phyloP scores from a whole-genome alignment of 2,888 invertebrate genomes.

The Eristalis pertinax region DNA sequence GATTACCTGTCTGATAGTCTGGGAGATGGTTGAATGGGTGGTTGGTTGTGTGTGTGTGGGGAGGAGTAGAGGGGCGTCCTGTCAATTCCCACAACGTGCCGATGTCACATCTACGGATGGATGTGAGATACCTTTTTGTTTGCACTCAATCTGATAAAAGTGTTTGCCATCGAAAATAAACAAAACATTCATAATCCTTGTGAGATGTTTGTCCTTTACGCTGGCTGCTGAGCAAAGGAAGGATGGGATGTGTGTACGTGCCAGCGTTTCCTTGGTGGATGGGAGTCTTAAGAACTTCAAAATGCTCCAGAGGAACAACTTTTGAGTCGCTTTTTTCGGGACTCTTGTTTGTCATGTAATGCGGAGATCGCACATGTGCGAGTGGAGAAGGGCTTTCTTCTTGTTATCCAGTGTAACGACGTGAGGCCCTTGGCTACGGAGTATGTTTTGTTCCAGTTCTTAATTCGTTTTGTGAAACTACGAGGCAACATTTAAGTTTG shows the following conservation, averaged over 20 bases:
- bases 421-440: too few species aligned
- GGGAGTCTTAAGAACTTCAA: neutral
- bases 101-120: neutral
- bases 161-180: constrained; percentile 70
- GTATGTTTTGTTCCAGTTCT: too few species aligned
- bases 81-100: constrained; percentile 17
- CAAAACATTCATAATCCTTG: constrained; percentile 71
- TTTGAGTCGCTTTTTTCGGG: neutral
- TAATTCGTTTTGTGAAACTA: too few species aligned
- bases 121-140: neutral
- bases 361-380: neutral
- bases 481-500: too few species aligned
- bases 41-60: neutral
- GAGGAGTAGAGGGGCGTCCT: constrained; percentile 15
- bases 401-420: neutral
- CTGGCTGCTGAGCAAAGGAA: neutral
- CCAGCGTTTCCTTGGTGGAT: neutral
- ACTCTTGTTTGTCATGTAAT: neutral
- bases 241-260: neutral
- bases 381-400: neutral
- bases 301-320: neutral
- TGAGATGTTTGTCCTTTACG: constrained; percentile 50
- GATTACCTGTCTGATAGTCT: constrained; percentile 58
- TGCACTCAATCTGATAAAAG: constrained; percentile 70
- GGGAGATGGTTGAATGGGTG: neutral